phyloP scores from a whole-genome alignment of 2,797 vertebrate species.

The Malacoraja senta region DNA sequence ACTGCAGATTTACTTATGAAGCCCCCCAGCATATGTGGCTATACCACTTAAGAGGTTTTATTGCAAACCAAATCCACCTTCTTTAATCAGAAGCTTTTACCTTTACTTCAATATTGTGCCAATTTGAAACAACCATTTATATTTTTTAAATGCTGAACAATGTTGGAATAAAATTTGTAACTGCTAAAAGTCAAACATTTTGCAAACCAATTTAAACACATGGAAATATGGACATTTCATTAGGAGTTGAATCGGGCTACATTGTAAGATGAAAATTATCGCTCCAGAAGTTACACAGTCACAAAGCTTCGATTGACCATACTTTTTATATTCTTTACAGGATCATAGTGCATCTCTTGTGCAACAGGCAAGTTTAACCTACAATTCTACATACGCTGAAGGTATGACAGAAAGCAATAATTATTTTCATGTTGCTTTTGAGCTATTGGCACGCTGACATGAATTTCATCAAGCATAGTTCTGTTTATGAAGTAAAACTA shows the following conservation, averaged over 20 bases:
- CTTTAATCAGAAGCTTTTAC: not conserved
- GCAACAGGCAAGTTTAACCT: slow-evolving; percentile 45
- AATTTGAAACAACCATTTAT: not conserved
- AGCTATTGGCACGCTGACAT: slow-evolving; percentile 42
- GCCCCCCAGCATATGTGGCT: no score
- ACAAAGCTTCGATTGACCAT: slow-evolving; percentile 24
- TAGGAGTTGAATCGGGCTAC: not conserved
- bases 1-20: not conserved
- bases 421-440: slow-evolving; percentile 46
- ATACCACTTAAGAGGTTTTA: not conserved
- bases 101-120: not conserved
- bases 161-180: not conserved
- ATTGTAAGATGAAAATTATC: not conserved
- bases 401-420: slow-evolving; percentile 43
- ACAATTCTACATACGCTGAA: slow-evolving; percentile 25
- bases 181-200: not conserved
- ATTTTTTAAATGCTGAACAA: not conserved
- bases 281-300: not conserved
- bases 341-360: slow-evolving; percentile 48
- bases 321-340: slow-evolving; percentile 50
- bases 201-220: slow-evolving; percentile 8
- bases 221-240: not conserved
- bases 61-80: not conserved
- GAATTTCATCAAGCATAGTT: not conserved
- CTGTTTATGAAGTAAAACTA: not conserved